A percentile compares a stretch with the other conserved stretches of the same genome.
These are phyloP conservation scores for Atrina japonica DNA, from an alignment of 2,888 invertebrate species.

Conservation along the genomic window DNA sequence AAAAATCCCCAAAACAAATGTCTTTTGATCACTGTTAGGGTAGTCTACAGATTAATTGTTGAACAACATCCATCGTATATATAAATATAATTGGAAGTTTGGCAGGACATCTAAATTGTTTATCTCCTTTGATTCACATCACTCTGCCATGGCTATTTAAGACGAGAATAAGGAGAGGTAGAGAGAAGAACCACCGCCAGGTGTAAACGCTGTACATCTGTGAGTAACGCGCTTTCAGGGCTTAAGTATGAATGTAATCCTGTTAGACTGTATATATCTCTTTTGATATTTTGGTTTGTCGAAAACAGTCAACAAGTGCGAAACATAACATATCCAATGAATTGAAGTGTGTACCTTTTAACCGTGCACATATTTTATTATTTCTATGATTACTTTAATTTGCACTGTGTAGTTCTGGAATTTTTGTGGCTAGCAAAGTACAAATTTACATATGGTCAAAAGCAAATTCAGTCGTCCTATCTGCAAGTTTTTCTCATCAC, in stretches of 20 bases:
- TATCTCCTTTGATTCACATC: slow-evolving; percentile 1
- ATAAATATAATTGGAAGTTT: slow-evolving; percentile 19
- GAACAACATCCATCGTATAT: slow-evolving; percentile 14
- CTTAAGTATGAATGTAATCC: no score
- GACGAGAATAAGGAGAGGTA: no score
- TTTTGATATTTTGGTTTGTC: background rate
- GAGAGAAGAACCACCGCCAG: no score
- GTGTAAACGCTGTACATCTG: no score
- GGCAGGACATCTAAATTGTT: slow-evolving; percentile 22
- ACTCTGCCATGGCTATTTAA: no score
- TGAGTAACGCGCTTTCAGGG: no score
- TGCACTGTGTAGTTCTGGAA: background rate
- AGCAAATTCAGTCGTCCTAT: no score
- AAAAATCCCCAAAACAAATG: background rate
- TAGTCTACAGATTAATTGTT: slow-evolving; percentile 20
- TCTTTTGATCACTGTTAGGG: background rate
- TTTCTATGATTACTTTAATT: background rate
- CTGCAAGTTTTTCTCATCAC: no score
- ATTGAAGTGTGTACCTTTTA: background rate
- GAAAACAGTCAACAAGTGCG: slow-evolving; percentile 6
- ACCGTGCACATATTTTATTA: background rate
- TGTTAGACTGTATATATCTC: no score
- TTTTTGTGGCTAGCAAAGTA: no score
- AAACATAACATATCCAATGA: background rate
- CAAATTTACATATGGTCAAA: no score